These are phyloP conservation scores for Ypsolopha sequella DNA, from an alignment of 2,888 invertebrate genomes.

Conservation along the genomic window DNA sequence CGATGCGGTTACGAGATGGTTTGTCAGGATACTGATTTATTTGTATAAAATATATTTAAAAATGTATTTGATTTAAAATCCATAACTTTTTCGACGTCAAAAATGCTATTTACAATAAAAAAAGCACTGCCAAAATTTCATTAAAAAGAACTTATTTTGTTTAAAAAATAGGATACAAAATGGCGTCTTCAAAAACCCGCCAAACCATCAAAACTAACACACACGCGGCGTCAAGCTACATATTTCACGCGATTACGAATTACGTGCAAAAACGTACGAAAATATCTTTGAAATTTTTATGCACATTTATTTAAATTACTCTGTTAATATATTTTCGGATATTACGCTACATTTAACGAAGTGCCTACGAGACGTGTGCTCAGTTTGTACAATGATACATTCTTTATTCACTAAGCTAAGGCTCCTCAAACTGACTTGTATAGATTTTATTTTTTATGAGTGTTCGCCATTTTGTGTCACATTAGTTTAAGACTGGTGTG, in stretches of 20 bases:
- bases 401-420: conserved; percentile 45
- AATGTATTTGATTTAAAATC: not conserved
- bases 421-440: conserved; percentile 20
- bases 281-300: conserved; percentile 62
- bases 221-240: conserved; percentile 28
- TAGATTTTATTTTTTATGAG: not conserved
- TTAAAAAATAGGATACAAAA: conserved; percentile 10
- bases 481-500: conserved; percentile 1
- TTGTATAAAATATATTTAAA: not conserved
- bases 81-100: too few species aligned
- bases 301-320: conserved; percentile 32
- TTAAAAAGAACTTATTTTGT: not conserved
- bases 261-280: conserved; percentile 70
- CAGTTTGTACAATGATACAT: conserved; percentile 59
- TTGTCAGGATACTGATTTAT: not conserved
- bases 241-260: conserved; percentile 35
- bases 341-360: conserved; percentile 39
- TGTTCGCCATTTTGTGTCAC: conserved; percentile 10
- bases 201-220: conserved; percentile 24
- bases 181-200: conserved; percentile 21
- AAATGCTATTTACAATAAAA: not conserved
- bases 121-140: not conserved
- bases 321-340: conserved; percentile 24
- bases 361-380: conserved; percentile 60
- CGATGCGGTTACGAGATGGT: conserved; percentile 31